Evolutionary conservation across 2,888 invertebrate genomes (phyloP), one percentile per base, ranked within the genome.

Genomic region (Rhamnusium bicolor): DNA sequence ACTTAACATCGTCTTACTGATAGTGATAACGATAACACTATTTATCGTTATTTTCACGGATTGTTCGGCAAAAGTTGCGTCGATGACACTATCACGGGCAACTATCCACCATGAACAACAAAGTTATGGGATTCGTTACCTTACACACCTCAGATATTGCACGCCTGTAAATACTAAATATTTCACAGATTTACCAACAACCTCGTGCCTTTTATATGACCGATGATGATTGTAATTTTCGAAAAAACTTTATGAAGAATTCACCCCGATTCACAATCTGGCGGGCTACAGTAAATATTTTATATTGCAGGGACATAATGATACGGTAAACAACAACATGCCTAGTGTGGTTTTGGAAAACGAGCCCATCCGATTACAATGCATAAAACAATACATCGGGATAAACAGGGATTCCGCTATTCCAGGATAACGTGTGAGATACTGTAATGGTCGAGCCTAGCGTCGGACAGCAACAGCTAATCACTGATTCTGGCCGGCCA

Each of bases 361-460:
- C 65, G 47, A 32, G 51, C 51, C 32, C 29, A 19, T 19, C 65
- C 65, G 53, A 65, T 65, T 65, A 84, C 82, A 82, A 81, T 82
- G 80, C 79, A 78, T 76, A 79, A 82, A 83, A 83, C 81, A 84
- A 81, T 84, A 81, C 83, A 74, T 78, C 79, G 72, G 79, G 81
- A 82, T 82, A 81, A 80, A 80, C 80, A 73, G 76, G 77, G 82
- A 82, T 80, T 78, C 79, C 79, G 75, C 73, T 66, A 71, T 77
- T 76, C 79, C 79, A 75, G 81, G 81, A 83, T 82, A 82, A 84
- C 79, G 78, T 82, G 81, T 72, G 83, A 83, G 83, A 83, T 83
- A 84, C 80, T 79, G 81, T 82, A 82, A 82, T 81, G 80, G 79
- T 78, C 71, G 79, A 75, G 79, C 71, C 71, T 74, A 70, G 60